Evolutionary conservation across 2,888 invertebrate species (phyloP).

Genomic region (Clepsis dumicolana): DNA sequence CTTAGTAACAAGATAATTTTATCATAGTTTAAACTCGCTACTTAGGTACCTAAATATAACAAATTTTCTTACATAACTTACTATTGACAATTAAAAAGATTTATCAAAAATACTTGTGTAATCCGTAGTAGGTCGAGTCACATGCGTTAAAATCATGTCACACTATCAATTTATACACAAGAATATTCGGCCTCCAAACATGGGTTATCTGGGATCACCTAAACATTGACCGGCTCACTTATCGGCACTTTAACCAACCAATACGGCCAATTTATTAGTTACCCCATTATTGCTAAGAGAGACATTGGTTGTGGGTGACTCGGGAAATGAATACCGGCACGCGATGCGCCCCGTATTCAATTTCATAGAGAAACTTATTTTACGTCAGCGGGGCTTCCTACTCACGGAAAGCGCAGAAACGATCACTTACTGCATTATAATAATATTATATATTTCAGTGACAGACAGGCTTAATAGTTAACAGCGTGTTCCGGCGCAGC

Average conservation of each 20-base stretch:
- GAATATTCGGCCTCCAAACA: conserved; percentile 60
- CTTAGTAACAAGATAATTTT: conserved; percentile 15
- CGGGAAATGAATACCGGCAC: conserved; percentile 69
- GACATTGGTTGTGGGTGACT: conserved; percentile 70
- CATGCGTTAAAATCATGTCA: conserved; percentile 46
- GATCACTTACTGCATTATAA: conserved; percentile 55
- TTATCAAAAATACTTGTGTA: conserved; percentile 14
- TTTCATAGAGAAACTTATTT: conserved; percentile 80
- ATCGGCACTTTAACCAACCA: conserved; percentile 65
- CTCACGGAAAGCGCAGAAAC: conserved; percentile 70
- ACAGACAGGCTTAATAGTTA: conserved; percentile 34
- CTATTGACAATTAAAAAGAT: conserved; percentile 2
- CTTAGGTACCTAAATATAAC: background rate
- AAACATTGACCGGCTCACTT: conserved; percentile 59
- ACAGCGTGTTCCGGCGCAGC: conserved; percentile 12
- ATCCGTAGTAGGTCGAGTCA: conserved; percentile 14
- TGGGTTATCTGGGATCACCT: conserved; percentile 71
- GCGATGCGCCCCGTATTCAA: conserved; percentile 75
- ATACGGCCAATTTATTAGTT: conserved; percentile 75
- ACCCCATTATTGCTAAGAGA: conserved; percentile 71
- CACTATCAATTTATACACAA: conserved; percentile 61
- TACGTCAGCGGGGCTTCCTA: conserved; percentile 65
- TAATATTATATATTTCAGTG: conserved; percentile 19
- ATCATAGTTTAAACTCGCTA: conserved; percentile 1
- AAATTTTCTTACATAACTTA: background rate